Conservation (phyloP, 2,888 invertebrate species). For the Dolichomitus sp. region DNA sequence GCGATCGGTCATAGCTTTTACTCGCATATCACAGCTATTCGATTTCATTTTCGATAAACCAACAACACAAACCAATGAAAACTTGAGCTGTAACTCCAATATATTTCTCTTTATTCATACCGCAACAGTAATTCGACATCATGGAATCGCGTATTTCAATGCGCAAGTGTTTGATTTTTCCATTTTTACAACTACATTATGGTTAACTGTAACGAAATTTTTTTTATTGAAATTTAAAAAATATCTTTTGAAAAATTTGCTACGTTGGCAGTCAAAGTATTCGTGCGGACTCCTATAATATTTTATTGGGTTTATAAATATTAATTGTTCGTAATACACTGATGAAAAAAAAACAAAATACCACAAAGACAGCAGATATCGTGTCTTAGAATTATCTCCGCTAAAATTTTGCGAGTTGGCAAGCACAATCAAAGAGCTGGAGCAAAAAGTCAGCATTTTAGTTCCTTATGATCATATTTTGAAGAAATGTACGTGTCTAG, state of each 20-base stretch:
- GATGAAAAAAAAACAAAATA: too few relatives aligned
- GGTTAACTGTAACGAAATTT: neutral
- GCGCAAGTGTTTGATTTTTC: neutral
- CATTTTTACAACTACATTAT: neutral
- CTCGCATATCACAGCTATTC: constrained; percentile 48
- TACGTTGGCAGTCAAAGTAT: too few relatives aligned
- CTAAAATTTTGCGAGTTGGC: neutral
- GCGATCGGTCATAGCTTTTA: constrained; percentile 63
- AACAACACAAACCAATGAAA: neutral
- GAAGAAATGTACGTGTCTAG: neutral
- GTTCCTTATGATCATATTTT: constrained; percentile 1
- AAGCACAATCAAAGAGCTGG: neutral
- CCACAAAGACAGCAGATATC: neutral
- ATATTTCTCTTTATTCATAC: neutral
- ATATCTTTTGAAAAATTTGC: too few relatives aligned
- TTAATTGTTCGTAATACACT: too few relatives aligned
- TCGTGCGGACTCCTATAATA: too few relatives aligned
- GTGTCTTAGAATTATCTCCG: neutral
- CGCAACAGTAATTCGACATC: neutral
- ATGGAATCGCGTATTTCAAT: neutral
- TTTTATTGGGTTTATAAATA: too few relatives aligned
- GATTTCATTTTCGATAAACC: constrained; percentile 24
- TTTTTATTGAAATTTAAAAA: too few relatives aligned
- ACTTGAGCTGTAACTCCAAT: neutral
- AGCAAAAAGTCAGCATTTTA: constrained; percentile 5